Evolutionary conservation across 2,888 invertebrate genomes (phyloP).

Genomic region (Prosopocoilus inquinatus): DNA sequence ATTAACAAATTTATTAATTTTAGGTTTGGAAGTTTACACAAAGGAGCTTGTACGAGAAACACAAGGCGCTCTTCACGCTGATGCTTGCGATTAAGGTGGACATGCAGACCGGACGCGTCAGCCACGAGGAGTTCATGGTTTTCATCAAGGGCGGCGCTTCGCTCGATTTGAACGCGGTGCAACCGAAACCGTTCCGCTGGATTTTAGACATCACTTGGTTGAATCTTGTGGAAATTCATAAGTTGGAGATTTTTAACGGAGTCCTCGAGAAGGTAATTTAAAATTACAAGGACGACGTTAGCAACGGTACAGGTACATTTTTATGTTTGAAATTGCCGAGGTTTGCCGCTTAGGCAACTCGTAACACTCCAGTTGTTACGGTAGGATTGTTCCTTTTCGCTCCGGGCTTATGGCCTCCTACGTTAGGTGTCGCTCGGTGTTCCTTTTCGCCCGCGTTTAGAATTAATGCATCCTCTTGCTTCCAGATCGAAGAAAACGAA

Average conservation of each 20-base stretch:
- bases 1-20: slow-evolving; percentile 9
- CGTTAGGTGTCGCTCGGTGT: too few species aligned
- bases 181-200: slow-evolving; percentile 92
- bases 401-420: too few species aligned
- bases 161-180: slow-evolving; percentile 86
- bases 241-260: slow-evolving; percentile 74
- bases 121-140: slow-evolving; percentile 89
- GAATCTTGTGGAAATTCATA: slow-evolving; percentile 91
- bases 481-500: slow-evolving; percentile 77
- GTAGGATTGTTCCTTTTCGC: too few species aligned
- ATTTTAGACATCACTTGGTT: slow-evolving; percentile 95
- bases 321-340: too few species aligned
- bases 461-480: neutral
- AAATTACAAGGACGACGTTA: too few species aligned
- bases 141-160: slow-evolving; percentile 97
- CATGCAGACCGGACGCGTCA: slow-evolving; percentile 75
- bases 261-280: slow-evolving; percentile 67
- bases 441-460: neutral
- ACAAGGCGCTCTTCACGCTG: slow-evolving; percentile 88
- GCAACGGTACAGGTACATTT: too few species aligned
- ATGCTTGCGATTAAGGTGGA: slow-evolving; percentile 96
- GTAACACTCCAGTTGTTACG: too few species aligned
- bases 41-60: slow-evolving; percentile 88
- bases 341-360: too few species aligned
- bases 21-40: slow-evolving; percentile 87